These are phyloP conservation scores for Trididemnum miniatum DNA, from an alignment of 23 tunicate genomes.

Conservation along the genomic window DNA sequence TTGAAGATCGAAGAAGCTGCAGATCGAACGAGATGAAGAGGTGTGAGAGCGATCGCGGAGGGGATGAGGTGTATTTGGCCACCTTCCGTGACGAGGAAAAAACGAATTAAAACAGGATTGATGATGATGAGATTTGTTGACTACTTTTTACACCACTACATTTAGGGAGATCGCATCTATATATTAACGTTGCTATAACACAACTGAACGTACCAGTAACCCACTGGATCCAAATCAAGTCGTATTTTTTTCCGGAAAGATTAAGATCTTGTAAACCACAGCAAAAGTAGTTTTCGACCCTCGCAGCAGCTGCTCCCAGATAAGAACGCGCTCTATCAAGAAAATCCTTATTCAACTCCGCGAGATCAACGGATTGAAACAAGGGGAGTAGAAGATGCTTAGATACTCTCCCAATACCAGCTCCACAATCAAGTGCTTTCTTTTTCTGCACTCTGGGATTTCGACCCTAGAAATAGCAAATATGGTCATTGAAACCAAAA, in stretches of 20 bases:
- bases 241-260: conserved; percentile 50
- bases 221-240: conserved; percentile 93
- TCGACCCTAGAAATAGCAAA: conserved; percentile 19
- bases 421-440: conserved; percentile 91
- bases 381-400: conserved; percentile 61
- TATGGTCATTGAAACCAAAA: no score
- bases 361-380: conserved; percentile 82
- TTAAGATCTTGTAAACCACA: conserved; percentile 71
- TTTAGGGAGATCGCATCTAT: no score
- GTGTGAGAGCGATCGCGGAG: no score
- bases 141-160: no score
- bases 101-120: no score
- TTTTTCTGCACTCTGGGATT: conserved; percentile 5
- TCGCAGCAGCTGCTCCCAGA: conserved; percentile 37
- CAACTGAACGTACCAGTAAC: conserved; percentile 68
- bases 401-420: conserved; percentile 96
- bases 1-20: no score
- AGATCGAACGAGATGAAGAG: no score
- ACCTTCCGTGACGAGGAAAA: no score
- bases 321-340: conserved; percentile 61
- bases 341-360: conserved; percentile 65
- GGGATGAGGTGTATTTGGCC: no score
- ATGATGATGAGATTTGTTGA: no score
- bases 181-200: no score
- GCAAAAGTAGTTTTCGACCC: conserved; percentile 70